Conservation (phyloP, 1,140 invertebrate genomes). For the Orussus abietinus region DNA sequence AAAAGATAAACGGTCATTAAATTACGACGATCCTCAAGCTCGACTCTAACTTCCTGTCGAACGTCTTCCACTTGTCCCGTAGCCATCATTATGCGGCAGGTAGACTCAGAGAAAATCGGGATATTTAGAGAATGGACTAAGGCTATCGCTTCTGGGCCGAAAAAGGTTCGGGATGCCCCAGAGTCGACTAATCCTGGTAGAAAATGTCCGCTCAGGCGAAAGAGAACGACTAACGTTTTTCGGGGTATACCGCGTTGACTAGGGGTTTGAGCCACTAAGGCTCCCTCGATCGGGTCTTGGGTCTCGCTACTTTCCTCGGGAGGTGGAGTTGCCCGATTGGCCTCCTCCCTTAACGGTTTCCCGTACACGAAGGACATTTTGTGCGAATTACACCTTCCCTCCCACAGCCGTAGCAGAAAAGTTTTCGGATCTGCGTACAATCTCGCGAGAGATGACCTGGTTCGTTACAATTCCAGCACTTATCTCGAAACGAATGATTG, state of each 20-base stretch:
- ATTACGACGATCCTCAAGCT: too few relatives aligned
- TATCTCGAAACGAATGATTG: too few relatives aligned
- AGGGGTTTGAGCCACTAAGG: not conserved
- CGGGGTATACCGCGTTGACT: not conserved
- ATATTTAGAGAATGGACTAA: not conserved
- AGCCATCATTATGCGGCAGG: too few relatives aligned
- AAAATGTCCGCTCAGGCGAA: not conserved
- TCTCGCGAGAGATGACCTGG: not conserved
- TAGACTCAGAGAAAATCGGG: too few relatives aligned
- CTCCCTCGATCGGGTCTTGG: not conserved
- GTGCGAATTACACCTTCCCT: not conserved
- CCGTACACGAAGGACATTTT: not conserved
- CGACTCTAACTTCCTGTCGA: too few relatives aligned
- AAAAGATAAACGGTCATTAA: too few relatives aligned
- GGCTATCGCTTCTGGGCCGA: not conserved
- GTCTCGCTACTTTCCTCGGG: not conserved
- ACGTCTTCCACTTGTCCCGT: too few relatives aligned
- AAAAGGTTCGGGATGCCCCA: not conserved
- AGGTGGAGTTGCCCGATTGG: not conserved
- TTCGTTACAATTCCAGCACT: slow-evolving; percentile 1
- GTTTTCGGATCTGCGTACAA: not conserved
- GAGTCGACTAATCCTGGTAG: not conserved
- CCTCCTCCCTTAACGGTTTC: not conserved
- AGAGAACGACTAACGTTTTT: not conserved
- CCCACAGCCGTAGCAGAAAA: not conserved